These are phyloP conservation scores for Molanna angustata DNA, from an alignment of 2,888 invertebrate species.

Conservation along the genomic window DNA sequence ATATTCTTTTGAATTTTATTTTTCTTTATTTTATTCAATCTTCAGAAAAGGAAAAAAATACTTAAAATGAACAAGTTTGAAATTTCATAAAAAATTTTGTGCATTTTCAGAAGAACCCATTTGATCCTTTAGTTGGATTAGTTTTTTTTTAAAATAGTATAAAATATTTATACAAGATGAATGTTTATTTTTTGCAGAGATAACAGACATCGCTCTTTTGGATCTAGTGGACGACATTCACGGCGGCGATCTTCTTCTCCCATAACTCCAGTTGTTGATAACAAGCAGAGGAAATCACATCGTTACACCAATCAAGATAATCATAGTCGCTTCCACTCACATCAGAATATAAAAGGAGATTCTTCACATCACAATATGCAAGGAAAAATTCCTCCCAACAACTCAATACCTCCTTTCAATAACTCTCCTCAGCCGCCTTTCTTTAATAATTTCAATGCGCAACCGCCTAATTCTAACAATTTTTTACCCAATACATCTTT, in stretches of 20 bases:
- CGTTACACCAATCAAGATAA: slow-evolving; percentile 1
- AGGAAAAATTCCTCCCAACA: neutral
- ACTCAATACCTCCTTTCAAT: neutral
- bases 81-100: too few species aligned
- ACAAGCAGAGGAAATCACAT: slow-evolving; percentile 19
- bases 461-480: neutral
- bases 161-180: too few species aligned
- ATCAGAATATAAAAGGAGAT: neutral
- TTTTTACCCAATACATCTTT: neutral
- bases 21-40: too few species aligned
- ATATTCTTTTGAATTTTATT: too few species aligned
- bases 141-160: too few species aligned
- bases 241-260: slow-evolving; percentile 21
- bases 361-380: neutral
- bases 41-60: too few species aligned
- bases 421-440: neutral
- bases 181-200: slow-evolving; percentile 29
- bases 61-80: too few species aligned
- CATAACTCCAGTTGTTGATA: slow-evolving; percentile 24
- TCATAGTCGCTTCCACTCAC: neutral
- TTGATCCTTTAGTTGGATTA: too few species aligned
- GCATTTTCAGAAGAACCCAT: too few species aligned
- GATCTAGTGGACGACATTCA: slow-evolving; percentile 16
- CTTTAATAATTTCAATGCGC: slow-evolving; percentile 1
- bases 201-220: slow-evolving; percentile 21